Conservation (phyloP, 35 echinoderm and acorn worm genomes). For the Hemicentrotus pulcherrimus region DNA sequence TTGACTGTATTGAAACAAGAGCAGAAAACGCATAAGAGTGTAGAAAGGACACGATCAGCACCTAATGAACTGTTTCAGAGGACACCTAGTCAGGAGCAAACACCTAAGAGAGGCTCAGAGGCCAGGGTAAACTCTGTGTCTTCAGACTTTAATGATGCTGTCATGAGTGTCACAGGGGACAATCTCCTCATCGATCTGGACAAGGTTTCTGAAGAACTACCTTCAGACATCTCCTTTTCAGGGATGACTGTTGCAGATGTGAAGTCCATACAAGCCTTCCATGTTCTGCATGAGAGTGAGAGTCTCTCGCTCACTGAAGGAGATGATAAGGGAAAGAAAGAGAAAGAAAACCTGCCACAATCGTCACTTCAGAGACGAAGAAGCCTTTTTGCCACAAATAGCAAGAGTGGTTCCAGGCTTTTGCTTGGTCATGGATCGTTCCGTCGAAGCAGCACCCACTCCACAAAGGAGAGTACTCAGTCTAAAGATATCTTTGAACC, state of each 20-base stretch:
- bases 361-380: neutral
- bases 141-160: slow-evolving; percentile 45
- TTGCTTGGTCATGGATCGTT: neutral
- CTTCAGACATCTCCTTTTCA: slow-evolving; percentile 21
- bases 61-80: slow-evolving; percentile 26
- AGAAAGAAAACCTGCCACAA: neutral
- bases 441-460: neutral
- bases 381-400: slow-evolving; percentile 34
- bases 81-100: neutral
- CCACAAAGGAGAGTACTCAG: slow-evolving; percentile 2
- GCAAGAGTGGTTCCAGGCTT: slow-evolving; percentile 34
- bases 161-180: slow-evolving; percentile 45
- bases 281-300: slow-evolving; percentile 38
- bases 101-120: neutral
- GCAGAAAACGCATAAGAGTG: neutral
- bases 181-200: slow-evolving; percentile 43
- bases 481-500: neutral
- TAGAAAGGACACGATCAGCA: slow-evolving; percentile 30
- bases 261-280: slow-evolving; percentile 44
- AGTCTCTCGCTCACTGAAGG: slow-evolving; percentile 22
- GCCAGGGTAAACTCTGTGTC: slow-evolving; percentile 30
- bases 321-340: slow-evolving; percentile 26
- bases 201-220: slow-evolving; percentile 27
- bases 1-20: neutral
- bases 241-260: slow-evolving; percentile 38